Base-by-base conservation (phyloP, 2,797 vertebrate species). In the Remorina albescens region DNA sequence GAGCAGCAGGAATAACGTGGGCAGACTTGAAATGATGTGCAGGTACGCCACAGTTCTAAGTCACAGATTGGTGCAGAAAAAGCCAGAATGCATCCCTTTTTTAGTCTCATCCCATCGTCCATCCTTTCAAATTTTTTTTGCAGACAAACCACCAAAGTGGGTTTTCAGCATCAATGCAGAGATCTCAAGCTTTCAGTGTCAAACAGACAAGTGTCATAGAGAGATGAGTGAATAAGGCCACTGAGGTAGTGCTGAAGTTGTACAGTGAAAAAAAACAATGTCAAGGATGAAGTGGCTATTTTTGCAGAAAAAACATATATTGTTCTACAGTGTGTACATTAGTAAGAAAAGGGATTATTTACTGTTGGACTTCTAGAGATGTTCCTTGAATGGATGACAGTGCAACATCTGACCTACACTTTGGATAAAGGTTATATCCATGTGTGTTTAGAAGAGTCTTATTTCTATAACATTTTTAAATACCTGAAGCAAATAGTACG, bases 1-100 rank as follows among this genome's bases (percentile, higher is more conserved):
- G 53, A 76, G 85, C 59, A 51, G 60, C 67, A 71, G 75, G 71
- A 79, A 49, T 71, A 37, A 82, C 50, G 77, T 84, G 76, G 51
- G 53, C 9, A 55, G 78, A 87, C 67, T 80, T 51, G 21, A 73
- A 77, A 87, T 82, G 71, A 86, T 81, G 65, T 76, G 76, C 69
- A 71, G 76, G 70, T 80, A 26, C 63, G 60, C 66, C 63, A 75
- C 59, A 78, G 57, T 50, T 73, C 47, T 19, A 65, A 70, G 74
- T 80, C 53, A 75, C 58, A 50, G 30, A 69, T 46, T 68, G 39
- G n/a, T 47, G 37, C 30, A 13, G 56, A 9, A 60, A 69, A 62
- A 79, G 30, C 12, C 6, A 21, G 42, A 30, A 75, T 26, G 1
- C 11, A 26, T 73, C 66, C 26, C 26, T 34, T 47, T n/a, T 71